Base-by-base conservation (phyloP, 2,113 vertebrate species). In the Pseudorhombus dupliciocellatus region DNA sequence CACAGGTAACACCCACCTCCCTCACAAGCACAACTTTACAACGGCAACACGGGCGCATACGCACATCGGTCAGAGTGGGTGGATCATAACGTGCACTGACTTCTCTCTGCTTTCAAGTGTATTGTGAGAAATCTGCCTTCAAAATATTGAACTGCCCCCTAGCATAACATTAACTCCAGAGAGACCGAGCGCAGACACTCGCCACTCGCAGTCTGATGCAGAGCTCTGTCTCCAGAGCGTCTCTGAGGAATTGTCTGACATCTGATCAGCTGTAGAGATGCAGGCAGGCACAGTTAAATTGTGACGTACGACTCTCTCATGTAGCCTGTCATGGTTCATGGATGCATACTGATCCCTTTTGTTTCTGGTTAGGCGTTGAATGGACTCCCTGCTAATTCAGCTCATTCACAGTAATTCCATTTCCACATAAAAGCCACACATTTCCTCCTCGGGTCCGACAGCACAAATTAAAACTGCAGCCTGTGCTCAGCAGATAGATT, bases 1-100 rank as follows among this genome's bases (percentile, higher is more conserved):
- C 85, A 81, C 95, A 82, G 96, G 98, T 99, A 90, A 90, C 94
- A 77, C 50, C 51, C 11, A 16, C 28, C 28, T n/a, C 21, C 20
- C 4, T 20, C 5, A 1, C 52, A 18, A 30, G 7, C 44, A 37
- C 9, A 22, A 0, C 11, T 30, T 2, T 7, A 21, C 24, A 12
- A 44, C 51, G 11, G 12, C 34, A 11, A 12, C 34, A 50, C 12
- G 21, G 15, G 9, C 11, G 25, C 5, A 18, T 57, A 7, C 9
- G 52, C 11, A 24, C 57, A 37, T 69, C 46, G 37, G 9, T 54
- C 48, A 40, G 20, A 54, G 7, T 61, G 21, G 0, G 12, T 48
- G 28, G 22, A 34, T 34, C 3, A 34, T n/a, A n/a, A n/a, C n/a
- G n/a, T n/a, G n/a, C n/a, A n/a, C 26, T 4, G 37, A 9, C 14